Evolutionary conservation across 2,888 invertebrate genomes (phyloP).

Genomic region (Coenonympha arcania): DNA sequence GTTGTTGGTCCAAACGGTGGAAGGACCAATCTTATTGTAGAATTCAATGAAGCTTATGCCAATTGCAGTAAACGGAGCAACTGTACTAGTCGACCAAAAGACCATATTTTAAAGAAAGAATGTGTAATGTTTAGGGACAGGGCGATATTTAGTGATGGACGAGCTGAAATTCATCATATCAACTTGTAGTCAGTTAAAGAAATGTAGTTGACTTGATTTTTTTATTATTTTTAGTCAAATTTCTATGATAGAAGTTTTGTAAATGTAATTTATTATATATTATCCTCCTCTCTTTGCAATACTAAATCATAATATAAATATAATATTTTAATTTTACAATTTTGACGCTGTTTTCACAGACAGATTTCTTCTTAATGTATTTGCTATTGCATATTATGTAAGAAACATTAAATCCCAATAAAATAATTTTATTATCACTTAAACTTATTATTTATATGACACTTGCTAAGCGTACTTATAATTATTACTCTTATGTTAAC

Average conservation of each 20-base stretch:
- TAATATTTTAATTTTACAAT: too few relatives aligned
- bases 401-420: too few relatives aligned
- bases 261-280: too few relatives aligned
- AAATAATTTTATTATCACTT: neutral
- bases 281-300: too few relatives aligned
- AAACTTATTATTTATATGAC: neutral
- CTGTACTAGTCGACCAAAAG: conserved; percentile 67
- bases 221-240: too few relatives aligned
- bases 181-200: conserved; percentile 30
- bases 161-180: conserved; percentile 36
- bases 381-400: too few relatives aligned
- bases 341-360: too few relatives aligned
- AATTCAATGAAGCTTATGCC: conserved; percentile 76
- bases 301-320: too few relatives aligned
- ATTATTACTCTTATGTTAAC: conserved; percentile 3
- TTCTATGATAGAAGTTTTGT: too few relatives aligned
- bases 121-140: conserved; percentile 72
- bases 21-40: conserved; percentile 78
- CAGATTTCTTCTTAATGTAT: too few relatives aligned
- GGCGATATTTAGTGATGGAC: conserved; percentile 46
- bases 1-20: conserved; percentile 86
- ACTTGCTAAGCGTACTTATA: conserved; percentile 1
- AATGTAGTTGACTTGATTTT: too few relatives aligned
- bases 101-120: conserved; percentile 70
- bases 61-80: conserved; percentile 69